Conservation (phyloP, 53 echinoderm and acorn worm species). For the Luidia sarsii region DNA sequence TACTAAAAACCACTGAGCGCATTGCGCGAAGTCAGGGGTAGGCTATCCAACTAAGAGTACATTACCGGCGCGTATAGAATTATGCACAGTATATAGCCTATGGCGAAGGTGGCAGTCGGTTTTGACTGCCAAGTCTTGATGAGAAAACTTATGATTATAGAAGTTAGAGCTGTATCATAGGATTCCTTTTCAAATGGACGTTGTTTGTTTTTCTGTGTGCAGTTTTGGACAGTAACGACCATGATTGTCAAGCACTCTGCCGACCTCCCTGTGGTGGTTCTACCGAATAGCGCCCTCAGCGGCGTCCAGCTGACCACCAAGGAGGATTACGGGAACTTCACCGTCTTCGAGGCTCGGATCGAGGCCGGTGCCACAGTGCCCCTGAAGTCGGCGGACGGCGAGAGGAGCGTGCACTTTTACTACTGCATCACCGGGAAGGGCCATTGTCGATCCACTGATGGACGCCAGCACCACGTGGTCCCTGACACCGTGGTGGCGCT, state of each 20-base stretch:
- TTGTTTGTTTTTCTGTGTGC: neutral
- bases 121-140: too few species aligned
- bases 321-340: conserved; percentile 8
- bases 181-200: too few species aligned
- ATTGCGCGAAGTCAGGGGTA: too few species aligned
- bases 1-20: too few species aligned
- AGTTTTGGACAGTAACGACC: neutral
- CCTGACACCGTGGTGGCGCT: conserved; percentile 43
- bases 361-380: neutral
- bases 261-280: neutral
- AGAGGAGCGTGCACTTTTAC: conserved; percentile 16
- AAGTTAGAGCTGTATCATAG: too few species aligned
- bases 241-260: conserved; percentile 25
- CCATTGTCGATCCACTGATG: neutral
- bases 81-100: too few species aligned
- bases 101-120: too few species aligned
- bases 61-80: too few species aligned
- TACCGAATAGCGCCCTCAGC: conserved; percentile 40
- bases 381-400: conserved; percentile 5
- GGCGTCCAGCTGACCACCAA: conserved; percentile 14
- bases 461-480: neutral
- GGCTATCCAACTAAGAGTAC: too few species aligned
- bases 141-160: too few species aligned
- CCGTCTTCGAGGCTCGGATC: conserved; percentile 29
- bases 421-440: conserved; percentile 42